Conservation (phyloP, 2,888 invertebrate genomes). For the Willowsia nigromaculata region DNA sequence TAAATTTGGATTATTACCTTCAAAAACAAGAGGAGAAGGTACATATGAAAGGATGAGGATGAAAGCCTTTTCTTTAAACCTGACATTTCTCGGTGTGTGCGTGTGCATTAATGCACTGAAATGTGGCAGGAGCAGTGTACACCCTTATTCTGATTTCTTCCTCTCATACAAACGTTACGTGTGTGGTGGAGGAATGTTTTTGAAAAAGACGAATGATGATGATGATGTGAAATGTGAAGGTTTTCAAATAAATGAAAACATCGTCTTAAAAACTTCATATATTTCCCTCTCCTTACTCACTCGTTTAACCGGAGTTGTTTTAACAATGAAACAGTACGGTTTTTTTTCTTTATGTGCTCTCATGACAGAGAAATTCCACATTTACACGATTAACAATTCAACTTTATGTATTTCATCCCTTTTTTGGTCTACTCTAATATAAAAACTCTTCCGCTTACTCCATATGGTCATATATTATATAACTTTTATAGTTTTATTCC, state of each 20-base stretch:
- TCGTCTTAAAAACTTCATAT: slow-evolving; percentile 43
- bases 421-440: slow-evolving; percentile 30
- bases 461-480: slow-evolving; percentile 50
- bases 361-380: neutral
- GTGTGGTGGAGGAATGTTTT: neutral
- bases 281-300: neutral
- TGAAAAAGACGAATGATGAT: slow-evolving; percentile 30
- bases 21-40: neutral
- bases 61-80: slow-evolving; percentile 36
- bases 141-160: neutral
- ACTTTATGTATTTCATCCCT: slow-evolving; percentile 46
- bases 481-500: slow-evolving; percentile 4
- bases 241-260: slow-evolving; percentile 63
- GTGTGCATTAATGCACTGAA: neutral
- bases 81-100: slow-evolving; percentile 47
- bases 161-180: neutral
- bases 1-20: slow-evolving; percentile 50
- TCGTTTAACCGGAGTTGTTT: neutral
- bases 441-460: slow-evolving; percentile 5
- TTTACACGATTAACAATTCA: slow-evolving; percentile 10
- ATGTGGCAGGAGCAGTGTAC: neutral
- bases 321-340: neutral
- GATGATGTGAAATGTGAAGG: slow-evolving; percentile 53
- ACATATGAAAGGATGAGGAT: neutral
- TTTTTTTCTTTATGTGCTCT: neutral